phyloP scores from a whole-genome alignment of 1,140 invertebrate species.

The Pseudomyrmex dendroicus region DNA sequence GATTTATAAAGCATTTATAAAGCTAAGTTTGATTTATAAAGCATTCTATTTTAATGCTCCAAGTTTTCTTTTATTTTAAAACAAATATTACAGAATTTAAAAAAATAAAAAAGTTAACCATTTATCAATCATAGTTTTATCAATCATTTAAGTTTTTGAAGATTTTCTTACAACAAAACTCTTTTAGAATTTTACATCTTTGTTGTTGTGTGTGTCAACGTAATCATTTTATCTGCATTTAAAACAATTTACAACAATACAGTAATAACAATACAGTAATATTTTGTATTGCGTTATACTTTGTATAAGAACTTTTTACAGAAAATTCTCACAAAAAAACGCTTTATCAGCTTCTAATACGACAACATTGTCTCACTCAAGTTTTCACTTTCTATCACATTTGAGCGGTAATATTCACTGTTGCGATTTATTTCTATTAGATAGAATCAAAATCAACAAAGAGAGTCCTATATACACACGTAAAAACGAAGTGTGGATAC shows the following conservation, averaged over 20 bases:
- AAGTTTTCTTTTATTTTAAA: not conserved
- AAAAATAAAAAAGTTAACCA: not conserved
- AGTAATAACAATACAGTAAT: too few relatives aligned
- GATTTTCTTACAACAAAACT: too few relatives aligned
- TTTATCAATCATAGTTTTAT: not conserved
- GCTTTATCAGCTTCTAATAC: too few relatives aligned
- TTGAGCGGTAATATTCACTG: not conserved
- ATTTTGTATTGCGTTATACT: too few relatives aligned
- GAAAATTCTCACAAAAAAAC: too few relatives aligned
- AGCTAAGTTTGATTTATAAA: not conserved
- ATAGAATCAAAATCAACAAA: not conserved
- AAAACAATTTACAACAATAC: too few relatives aligned
- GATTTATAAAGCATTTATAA: not conserved
- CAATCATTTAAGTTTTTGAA: too few relatives aligned
- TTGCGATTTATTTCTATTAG: slow-evolving; percentile 14
- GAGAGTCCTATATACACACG: not conserved
- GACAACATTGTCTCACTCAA: too few relatives aligned
- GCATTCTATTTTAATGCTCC: not conserved
- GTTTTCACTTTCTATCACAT: not conserved
- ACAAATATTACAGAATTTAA: not conserved
- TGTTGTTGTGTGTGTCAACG: too few relatives aligned
- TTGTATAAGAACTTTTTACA: too few relatives aligned
- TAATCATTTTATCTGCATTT: too few relatives aligned
- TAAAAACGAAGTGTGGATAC: slow-evolving; percentile 15
- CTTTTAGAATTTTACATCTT: too few relatives aligned